Conservation (phyloP, 35 echinoderm and acorn worm species). For the Diadema setosum region DNA sequence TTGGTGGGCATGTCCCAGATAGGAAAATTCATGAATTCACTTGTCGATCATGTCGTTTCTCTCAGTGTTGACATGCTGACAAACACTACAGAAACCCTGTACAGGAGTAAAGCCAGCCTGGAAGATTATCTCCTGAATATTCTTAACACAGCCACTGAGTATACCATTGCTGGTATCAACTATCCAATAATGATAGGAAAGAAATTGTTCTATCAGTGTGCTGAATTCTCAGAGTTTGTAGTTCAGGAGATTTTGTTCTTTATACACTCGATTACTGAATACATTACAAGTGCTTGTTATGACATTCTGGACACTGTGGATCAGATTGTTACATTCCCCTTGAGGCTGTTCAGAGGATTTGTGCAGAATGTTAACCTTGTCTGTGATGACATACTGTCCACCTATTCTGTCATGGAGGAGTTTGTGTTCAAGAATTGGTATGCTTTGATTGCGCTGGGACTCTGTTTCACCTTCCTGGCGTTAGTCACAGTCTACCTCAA, state of each 20-base stretch:
- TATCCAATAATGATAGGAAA: not conserved
- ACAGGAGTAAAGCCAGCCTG: not conserved
- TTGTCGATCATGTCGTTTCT: not conserved
- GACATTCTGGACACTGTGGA: not conserved
- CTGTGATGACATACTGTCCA: too few species aligned
- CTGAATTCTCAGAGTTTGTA: not conserved
- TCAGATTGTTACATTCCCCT: not conserved
- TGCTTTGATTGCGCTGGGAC: not conserved
- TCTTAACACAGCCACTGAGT: not conserved
- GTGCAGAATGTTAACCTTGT: not conserved
- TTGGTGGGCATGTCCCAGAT: not conserved
- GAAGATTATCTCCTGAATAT: not conserved
- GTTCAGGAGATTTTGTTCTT: not conserved
- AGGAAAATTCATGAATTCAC: not conserved
- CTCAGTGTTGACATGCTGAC: not conserved
- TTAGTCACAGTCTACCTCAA: not conserved
- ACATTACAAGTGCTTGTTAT: not conserved
- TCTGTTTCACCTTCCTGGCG: not conserved
- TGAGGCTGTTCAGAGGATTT: not conserved
- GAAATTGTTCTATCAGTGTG: not conserved
- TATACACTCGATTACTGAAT: not conserved
- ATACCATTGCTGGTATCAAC: not conserved
- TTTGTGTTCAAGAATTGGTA: not conserved
- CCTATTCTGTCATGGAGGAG: not conserved
- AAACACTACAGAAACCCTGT: not conserved